Percentiles rank a stretch among this genome's conserved stretches.
Conservation (phyloP, 2,888 invertebrate genomes). For the Caenorhabditis uteleia region DNA sequence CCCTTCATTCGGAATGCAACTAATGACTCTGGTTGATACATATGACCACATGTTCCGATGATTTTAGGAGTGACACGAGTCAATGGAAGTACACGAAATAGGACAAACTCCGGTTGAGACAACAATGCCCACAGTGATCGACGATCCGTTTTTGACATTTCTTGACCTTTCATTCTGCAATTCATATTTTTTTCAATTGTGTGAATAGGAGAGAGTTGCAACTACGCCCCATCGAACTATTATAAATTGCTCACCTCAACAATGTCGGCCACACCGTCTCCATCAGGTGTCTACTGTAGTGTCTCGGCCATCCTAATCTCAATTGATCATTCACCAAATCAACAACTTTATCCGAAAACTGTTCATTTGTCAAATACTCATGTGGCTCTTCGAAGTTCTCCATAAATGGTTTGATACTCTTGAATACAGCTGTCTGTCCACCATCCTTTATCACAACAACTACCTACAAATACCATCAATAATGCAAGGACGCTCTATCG, state of each 20-base stretch:
- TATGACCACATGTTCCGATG: conserved; percentile 72
- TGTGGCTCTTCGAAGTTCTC: conserved; percentile 54
- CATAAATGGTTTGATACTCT: conserved; percentile 52
- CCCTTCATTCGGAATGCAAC: conserved; percentile 68
- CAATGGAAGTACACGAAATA: conserved; percentile 61
- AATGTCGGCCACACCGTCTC: conserved; percentile 63
- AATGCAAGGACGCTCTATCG: neutral
- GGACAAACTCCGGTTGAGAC: conserved; percentile 67
- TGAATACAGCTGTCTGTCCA: conserved; percentile 65
- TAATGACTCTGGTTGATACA: conserved; percentile 71
- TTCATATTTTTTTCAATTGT: neutral
- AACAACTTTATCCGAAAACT: conserved; percentile 61
- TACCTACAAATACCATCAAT: conserved; percentile 16
- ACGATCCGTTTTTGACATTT: conserved; percentile 59
- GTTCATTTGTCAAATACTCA: conserved; percentile 40
- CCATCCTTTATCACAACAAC: conserved; percentile 57
- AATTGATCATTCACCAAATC: conserved; percentile 64
- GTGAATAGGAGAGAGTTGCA: neutral
- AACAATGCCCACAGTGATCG: conserved; percentile 65
- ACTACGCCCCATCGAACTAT: neutral
- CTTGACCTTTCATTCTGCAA: conserved; percentile 39
- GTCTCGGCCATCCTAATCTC: conserved; percentile 62
- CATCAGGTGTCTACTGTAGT: conserved; percentile 62
- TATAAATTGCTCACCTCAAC: conserved; percentile 18
- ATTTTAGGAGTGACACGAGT: conserved; percentile 67